Conservation (phyloP, 2,113 vertebrate species). For the Proterorhinus semilunaris region DNA sequence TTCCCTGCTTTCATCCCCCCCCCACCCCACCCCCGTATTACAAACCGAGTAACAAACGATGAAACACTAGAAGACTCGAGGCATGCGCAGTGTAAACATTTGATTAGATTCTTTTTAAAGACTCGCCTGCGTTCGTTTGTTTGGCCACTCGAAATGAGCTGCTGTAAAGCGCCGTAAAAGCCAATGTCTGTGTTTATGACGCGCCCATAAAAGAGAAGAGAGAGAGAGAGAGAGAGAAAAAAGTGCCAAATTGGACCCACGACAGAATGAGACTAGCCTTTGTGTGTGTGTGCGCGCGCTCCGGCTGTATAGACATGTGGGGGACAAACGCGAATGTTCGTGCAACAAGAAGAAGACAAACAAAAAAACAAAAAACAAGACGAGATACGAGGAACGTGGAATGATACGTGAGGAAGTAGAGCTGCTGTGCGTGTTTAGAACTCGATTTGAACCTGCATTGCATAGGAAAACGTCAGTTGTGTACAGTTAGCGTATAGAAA, state of each 20-base stretch:
- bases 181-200: slow-evolving; percentile 55
- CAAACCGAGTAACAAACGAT: background rate
- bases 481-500: slow-evolving; percentile 46
- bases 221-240: too few species aligned
- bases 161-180: slow-evolving; percentile 38
- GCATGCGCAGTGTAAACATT: slow-evolving; percentile 78
- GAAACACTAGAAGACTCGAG: slow-evolving; percentile 39
- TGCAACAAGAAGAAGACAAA: too few species aligned
- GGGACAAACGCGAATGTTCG: background rate
- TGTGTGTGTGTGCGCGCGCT: slow-evolving; percentile 1
- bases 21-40: too few species aligned
- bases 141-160: slow-evolving; percentile 12
- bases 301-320: background rate
- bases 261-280: slow-evolving; percentile 23
- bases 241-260: slow-evolving; percentile 38
- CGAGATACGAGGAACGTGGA: background rate
- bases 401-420: background rate
- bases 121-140: background rate
- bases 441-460: slow-evolving; percentile 38
- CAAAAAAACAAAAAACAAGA: background rate
- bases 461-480: slow-evolving; percentile 50
- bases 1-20: too few species aligned
- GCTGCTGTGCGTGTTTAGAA: slow-evolving; percentile 22
- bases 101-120: slow-evolving; percentile 14
- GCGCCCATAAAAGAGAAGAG: slow-evolving; percentile 39